Evolutionary conservation across 2,888 invertebrate species (phyloP).

Genomic region (Halocaridina rubra): DNA sequence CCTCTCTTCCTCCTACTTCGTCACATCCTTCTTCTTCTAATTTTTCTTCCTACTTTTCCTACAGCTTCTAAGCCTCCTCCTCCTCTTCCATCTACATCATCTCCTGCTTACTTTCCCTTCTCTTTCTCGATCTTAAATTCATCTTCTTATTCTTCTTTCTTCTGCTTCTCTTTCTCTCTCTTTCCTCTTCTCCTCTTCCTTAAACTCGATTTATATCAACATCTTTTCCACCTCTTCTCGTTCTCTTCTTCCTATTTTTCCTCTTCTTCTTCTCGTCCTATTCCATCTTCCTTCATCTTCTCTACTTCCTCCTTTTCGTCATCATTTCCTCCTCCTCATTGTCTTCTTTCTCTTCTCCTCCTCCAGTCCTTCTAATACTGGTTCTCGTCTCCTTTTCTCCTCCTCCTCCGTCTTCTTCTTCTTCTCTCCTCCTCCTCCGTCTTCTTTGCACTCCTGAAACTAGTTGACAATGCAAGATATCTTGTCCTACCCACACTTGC

Average conservation of each 20-base stretch:
- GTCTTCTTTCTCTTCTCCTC: neutral
- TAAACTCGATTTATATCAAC: too few relatives aligned
- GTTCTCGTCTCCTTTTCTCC: neutral
- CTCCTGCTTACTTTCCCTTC: neutral
- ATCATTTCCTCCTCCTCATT: neutral
- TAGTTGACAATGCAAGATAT: too few relatives aligned
- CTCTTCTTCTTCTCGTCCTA: neutral
- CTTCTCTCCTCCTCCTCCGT: neutral
- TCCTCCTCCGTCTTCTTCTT: neutral
- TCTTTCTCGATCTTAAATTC: neutral
- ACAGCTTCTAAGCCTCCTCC: too few relatives aligned
- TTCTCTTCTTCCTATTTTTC: neutral
- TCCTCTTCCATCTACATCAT: neutral
- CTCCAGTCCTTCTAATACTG: neutral
- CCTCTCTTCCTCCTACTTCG: neutral
- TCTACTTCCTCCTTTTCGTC: neutral
- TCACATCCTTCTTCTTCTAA: neutral
- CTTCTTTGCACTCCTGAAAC: too few relatives aligned
- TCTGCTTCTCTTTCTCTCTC: neutral
- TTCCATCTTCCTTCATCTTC: neutral
- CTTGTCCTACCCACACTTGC: too few relatives aligned
- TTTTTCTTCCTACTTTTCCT: too few relatives aligned
- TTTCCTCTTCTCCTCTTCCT: neutral
- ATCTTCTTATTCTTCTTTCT: neutral
- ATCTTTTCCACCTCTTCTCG: too few relatives aligned